A percentile compares a stretch with the other conserved stretches of the same genome.
Conservation (phyloP, 92 coral and sea anemone species). For the Paramuricea clavata region DNA sequence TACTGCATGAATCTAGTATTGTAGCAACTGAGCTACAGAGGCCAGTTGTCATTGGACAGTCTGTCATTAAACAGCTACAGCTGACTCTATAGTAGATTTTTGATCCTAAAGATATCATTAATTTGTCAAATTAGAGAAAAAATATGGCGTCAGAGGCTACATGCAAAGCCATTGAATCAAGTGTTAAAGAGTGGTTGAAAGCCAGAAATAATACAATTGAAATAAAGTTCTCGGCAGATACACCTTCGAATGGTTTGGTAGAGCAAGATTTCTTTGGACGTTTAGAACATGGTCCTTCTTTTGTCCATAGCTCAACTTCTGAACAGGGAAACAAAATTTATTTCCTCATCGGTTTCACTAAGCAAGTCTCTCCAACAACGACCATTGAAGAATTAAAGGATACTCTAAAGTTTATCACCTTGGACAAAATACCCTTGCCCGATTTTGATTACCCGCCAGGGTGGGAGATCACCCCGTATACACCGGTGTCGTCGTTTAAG, state of each 20-base stretch:
- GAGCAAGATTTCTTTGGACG: background rate
- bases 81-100: too few relatives aligned
- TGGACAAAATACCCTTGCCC: background rate
- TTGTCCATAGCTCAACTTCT: background rate
- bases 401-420: background rate
- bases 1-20: too few relatives aligned
- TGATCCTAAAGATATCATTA: too few relatives aligned
- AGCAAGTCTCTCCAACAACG: background rate
- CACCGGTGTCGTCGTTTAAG: slow-evolving; percentile 2
- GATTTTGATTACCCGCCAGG: background rate
- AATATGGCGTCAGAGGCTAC: background rate
- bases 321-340: background rate
- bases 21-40: too few relatives aligned
- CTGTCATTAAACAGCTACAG: too few relatives aligned
- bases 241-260: background rate
- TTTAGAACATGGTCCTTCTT: background rate
- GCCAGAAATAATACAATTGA: background rate
- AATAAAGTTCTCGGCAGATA: background rate
- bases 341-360: background rate
- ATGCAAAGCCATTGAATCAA: background rate
- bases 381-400: background rate
- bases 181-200: background rate
- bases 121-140: background rate
- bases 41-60: too few relatives aligned
- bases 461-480: background rate